A percentile compares a stretch with the other conserved stretches of the same genome.
phyloP scores from a whole-genome alignment of 2,113 vertebrate genomes.

The Brienomyrus brachyistius region DNA sequence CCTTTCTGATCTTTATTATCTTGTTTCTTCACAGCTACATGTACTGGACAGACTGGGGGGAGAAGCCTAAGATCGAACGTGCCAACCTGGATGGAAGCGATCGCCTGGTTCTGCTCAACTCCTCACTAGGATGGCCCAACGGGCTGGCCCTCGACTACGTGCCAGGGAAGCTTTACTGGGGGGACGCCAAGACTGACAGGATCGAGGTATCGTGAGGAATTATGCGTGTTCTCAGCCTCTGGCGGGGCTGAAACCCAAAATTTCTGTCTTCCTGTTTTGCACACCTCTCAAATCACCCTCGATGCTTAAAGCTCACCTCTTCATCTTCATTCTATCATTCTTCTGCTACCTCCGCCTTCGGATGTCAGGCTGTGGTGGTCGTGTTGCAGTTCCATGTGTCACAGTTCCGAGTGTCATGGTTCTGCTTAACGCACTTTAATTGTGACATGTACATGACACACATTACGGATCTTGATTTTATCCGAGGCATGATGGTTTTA shows the following conservation, averaged over 20 bases:
- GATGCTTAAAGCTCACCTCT: not conserved
- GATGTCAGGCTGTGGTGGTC: not conserved
- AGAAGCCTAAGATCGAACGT: constrained; percentile 86
- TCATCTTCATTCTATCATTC: not conserved
- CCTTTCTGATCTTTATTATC: not conserved
- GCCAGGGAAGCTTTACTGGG: constrained; percentile 91
- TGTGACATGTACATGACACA: not conserved
- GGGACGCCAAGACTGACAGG: constrained; percentile 92
- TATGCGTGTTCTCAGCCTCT: not conserved
- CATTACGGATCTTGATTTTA: not conserved
- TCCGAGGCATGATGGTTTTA: not conserved
- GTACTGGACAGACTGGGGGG: constrained; percentile 98
- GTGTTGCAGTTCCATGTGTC: not conserved
- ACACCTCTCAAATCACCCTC: not conserved
- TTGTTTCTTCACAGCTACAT: constrained; percentile 67
- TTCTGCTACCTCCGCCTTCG: not conserved
- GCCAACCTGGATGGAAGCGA: constrained; percentile 83
- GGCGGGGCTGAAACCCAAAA: not conserved
- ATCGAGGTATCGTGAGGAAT: constrained; percentile 73
- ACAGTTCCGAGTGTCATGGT: not conserved
- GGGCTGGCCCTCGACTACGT: constrained; percentile 81
- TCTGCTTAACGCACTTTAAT: not conserved
- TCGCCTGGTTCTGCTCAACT: constrained; percentile 78
- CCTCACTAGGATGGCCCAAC: constrained; percentile 91
- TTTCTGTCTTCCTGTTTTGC: not conserved